Evolutionary conservation across 2,888 invertebrate species (phyloP).

Genomic region (Thysanoteuthis rhombus): DNA sequence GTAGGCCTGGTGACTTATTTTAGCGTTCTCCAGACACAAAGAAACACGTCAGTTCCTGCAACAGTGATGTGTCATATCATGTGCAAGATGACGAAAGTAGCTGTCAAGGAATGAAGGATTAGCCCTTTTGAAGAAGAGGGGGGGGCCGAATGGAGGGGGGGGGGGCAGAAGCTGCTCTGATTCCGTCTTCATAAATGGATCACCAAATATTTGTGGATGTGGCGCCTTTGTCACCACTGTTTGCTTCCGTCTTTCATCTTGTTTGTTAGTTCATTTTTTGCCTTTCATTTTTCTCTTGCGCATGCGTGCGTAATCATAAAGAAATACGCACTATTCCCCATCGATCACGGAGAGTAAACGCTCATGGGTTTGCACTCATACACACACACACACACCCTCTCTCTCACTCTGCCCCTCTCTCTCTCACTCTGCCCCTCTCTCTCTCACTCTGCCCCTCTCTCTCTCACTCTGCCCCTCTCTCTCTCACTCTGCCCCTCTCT

Average conservation of each 20-base stretch:
- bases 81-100: not conserved
- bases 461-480: not conserved
- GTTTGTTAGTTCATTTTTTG: not conserved
- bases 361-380: no score
- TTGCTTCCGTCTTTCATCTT: not conserved
- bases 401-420: not conserved
- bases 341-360: no score
- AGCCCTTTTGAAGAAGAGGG: not conserved
- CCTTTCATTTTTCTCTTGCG: not conserved
- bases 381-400: not conserved
- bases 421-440: not conserved
- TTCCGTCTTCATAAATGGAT: not conserved
- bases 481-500: not conserved
- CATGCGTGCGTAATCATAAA: not conserved
- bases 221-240: slow-evolving; percentile 12
- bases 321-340: no score
- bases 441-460: not conserved
- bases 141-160: not conserved
- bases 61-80: not conserved
- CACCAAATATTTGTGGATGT: not conserved
- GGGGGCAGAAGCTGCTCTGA: not conserved
- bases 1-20: no score
- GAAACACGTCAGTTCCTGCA: not conserved
- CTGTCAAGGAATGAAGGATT: not conserved
- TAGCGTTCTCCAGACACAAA: not conserved